phyloP scores from a whole-genome alignment of 2,888 invertebrate genomes.

The Noctua comes region DNA sequence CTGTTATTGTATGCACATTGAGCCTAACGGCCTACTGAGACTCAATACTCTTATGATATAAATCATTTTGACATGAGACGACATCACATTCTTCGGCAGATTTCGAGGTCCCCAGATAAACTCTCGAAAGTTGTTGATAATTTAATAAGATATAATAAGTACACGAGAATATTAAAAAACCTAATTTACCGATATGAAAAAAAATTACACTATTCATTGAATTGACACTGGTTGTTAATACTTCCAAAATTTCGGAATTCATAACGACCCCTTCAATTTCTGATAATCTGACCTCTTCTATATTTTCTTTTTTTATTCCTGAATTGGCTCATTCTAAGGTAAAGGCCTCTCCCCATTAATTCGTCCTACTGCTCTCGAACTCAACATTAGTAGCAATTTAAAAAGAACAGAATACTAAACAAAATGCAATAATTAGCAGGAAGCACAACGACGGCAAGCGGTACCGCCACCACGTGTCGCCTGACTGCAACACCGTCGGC shows the following conservation, averaged over 20 bases:
- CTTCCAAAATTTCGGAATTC: not conserved
- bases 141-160: not conserved
- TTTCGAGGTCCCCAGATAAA: not conserved
- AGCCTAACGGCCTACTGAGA: no score
- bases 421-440: constrained; percentile 72
- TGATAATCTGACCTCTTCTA: not conserved
- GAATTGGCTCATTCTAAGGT: not conserved
- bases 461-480: constrained; percentile 96
- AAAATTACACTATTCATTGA: not conserved
- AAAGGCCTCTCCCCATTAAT: not conserved
- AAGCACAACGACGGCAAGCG: constrained; percentile 94
- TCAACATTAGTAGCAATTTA: not conserved
- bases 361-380: not conserved
- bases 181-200: not conserved
- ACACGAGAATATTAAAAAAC: not conserved
- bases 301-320: no score
- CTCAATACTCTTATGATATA: not conserved
- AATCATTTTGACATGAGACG: not conserved
- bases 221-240: not conserved
- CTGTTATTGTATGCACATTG: not conserved
- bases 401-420: constrained; percentile 16
- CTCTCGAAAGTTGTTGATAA: not conserved
- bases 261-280: not conserved
- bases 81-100: not conserved
- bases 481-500: constrained; percentile 97